Percentiles rank a stretch among this genome's conserved stretches.
phyloP scores from a whole-genome alignment of 2,888 invertebrate genomes.

The Lycaena phlaeas region DNA sequence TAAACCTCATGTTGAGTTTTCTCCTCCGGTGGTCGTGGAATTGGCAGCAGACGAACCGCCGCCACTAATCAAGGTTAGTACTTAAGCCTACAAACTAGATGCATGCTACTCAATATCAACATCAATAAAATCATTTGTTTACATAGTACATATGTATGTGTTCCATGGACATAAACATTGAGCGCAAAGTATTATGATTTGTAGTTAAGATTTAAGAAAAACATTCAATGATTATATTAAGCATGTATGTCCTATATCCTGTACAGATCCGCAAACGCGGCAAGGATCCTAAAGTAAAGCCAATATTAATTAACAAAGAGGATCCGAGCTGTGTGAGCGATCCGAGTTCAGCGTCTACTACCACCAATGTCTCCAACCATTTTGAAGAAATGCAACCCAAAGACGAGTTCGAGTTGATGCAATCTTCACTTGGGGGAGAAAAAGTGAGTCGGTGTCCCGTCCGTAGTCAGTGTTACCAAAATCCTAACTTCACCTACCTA shows the following conservation, averaged over 20 bases:
- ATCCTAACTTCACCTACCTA: too few species aligned
- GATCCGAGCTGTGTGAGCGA: conserved; percentile 74
- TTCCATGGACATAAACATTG: too few species aligned
- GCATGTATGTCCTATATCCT: too few species aligned
- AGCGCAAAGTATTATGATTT: too few species aligned
- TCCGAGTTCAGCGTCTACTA: conserved; percentile 55
- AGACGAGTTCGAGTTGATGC: conserved; percentile 78
- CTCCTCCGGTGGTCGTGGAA: conserved; percentile 76
- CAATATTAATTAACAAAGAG: conserved; percentile 83
- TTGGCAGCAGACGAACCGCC: conserved; percentile 63
- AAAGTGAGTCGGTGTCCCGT: conserved; percentile 51
- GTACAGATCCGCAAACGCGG: conserved; percentile 77
- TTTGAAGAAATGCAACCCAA: conserved; percentile 87
- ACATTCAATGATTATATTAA: too few species aligned
- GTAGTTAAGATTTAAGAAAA: too few species aligned
- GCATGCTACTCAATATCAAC: too few species aligned
- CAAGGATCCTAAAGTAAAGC: conserved; percentile 80
- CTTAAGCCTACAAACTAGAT: too few species aligned
- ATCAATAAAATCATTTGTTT: too few species aligned
- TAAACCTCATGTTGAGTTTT: conserved; percentile 77
- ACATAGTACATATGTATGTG: too few species aligned
- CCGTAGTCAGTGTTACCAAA: not conserved
- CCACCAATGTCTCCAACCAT: conserved; percentile 72
- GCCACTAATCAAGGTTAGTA: not conserved
- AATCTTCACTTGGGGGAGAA: conserved; percentile 48